Base-by-base conservation (phyloP, 2,113 vertebrate species). In the Empidonax alnorum region DNA sequence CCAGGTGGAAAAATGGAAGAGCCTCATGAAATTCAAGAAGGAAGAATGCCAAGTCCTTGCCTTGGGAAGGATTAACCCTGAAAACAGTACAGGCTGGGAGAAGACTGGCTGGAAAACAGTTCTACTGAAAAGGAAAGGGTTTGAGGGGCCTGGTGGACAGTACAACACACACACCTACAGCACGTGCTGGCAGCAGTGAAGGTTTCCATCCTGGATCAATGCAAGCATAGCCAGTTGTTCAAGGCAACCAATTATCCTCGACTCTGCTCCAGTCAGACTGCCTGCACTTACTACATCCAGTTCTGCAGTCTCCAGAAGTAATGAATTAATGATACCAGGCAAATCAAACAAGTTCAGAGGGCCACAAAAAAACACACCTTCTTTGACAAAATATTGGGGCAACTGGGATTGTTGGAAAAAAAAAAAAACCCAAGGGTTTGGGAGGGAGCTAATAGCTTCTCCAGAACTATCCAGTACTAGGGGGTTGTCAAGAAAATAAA, bases 271-370 rank as follows among this genome's bases (percentile, higher is more conserved):
- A 56, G 9, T 35, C 50, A 65, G 67, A 37, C 25, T 25, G 41
- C 15, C 66, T 72, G 50, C 42, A 42, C 35, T 31, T 28, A 16
- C 12, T 23, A 11, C 46, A 84, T 33, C 9, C 24, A 33, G 16
- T 39, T 44, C 8, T 74, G 50, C 9, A 28, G 3, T 3, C 73
- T 44, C 23, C 28, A 82, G 35, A 59, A 39, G 3, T 3, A 20
- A 6, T 3, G 8, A 58, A 44, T 59, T 23, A 63, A 61, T 25
- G 0, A 2, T 3, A 65, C 1, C 2, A 53, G 16, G 14, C 17
- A 41, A 74, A 25, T 41, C 46, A 80, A 74, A 30, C 14, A 67
- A 67, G 52, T 33, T 79, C 31, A 50, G 24, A 33, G 24, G 30
- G 4, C 7, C 37, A 49, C 41, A 46, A 30, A 71, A 71, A 79